A percentile compares a stretch with the other conserved stretches of the same genome.
Evolutionary conservation across 2,113 vertebrate genomes (phyloP).

Genomic region (Cynocephalus volans): DNA sequence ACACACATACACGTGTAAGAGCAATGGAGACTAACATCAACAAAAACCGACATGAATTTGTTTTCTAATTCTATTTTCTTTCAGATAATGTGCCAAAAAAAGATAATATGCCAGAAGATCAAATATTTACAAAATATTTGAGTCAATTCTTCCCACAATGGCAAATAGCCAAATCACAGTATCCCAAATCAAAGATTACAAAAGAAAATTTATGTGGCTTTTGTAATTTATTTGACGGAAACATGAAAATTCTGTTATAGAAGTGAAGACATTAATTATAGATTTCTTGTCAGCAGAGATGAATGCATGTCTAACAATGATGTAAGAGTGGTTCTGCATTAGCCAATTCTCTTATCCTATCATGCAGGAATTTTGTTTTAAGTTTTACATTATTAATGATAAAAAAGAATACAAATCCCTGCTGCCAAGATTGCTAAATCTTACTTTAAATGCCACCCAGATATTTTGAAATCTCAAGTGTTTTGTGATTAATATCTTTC

Average conservation of each 20-base stretch:
- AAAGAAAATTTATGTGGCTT: constrained; percentile 14
- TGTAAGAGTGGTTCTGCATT: constrained; percentile 28
- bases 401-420: constrained; percentile 48
- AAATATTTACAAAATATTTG: constrained; percentile 52
- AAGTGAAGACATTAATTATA: constrained; percentile 81
- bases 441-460: constrained; percentile 59
- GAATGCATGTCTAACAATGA: constrained; percentile 66
- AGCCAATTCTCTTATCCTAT: constrained; percentile 28
- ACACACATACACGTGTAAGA: background rate
- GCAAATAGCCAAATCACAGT: constrained; percentile 36
- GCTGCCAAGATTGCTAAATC: constrained; percentile 36
- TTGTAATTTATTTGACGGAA: constrained; percentile 54
- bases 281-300: constrained; percentile 81
- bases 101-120: constrained; percentile 4
- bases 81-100: constrained; percentile 4
- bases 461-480: constrained; percentile 64
- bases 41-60: background rate
- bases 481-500: constrained; percentile 63
- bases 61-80: background rate
- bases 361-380: constrained; percentile 10
- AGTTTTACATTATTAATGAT: constrained; percentile 68
- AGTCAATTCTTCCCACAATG: background rate
- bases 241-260: constrained; percentile 69
- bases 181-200: background rate
- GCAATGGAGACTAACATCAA: background rate